Evolutionary conservation across 2,888 invertebrate species (phyloP).

Genomic region (Bellardia bayeri): DNA sequence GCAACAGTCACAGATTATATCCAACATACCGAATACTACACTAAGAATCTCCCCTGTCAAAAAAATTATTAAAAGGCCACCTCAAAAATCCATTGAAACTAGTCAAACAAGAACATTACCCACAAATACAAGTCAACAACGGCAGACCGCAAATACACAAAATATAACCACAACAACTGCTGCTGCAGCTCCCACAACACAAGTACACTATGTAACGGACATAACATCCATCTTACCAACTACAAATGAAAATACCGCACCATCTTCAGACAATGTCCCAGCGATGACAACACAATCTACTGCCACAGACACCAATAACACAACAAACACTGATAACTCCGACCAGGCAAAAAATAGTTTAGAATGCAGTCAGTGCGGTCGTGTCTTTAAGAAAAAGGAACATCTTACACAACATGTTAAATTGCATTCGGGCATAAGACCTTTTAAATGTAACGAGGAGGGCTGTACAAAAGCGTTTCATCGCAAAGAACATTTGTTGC

Average conservation of each 20-base stretch:
- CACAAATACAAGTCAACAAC: slow-evolving; percentile 46
- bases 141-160: not conserved
- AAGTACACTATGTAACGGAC: slow-evolving; percentile 56
- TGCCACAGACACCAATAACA: slow-evolving; percentile 44
- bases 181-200: slow-evolving; percentile 53
- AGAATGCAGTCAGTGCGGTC: slow-evolving; percentile 87
- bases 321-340: slow-evolving; percentile 57
- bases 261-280: slow-evolving; percentile 25
- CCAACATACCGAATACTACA: slow-evolving; percentile 64
- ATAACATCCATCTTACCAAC: slow-evolving; percentile 48
- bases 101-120: slow-evolving; percentile 25
- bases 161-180: slow-evolving; percentile 38
- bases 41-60: slow-evolving; percentile 60
- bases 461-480: slow-evolving; percentile 88
- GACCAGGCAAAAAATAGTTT: slow-evolving; percentile 67
- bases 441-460: slow-evolving; percentile 87
- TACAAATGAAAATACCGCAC: slow-evolving; percentile 16
- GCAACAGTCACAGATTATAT: slow-evolving; percentile 33
- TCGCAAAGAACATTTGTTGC: slow-evolving; percentile 88
- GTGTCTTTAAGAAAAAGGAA: slow-evolving; percentile 88
- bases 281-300: slow-evolving; percentile 30
- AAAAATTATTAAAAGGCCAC: slow-evolving; percentile 78
- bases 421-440: slow-evolving; percentile 88
- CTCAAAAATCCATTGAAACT: slow-evolving; percentile 80
- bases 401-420: slow-evolving; percentile 89